A percentile compares a stretch with the other conserved stretches of the same genome.
These are phyloP conservation scores for Aethina tumida DNA, from an alignment of 1,140 invertebrate species.

Conservation along the genomic window DNA sequence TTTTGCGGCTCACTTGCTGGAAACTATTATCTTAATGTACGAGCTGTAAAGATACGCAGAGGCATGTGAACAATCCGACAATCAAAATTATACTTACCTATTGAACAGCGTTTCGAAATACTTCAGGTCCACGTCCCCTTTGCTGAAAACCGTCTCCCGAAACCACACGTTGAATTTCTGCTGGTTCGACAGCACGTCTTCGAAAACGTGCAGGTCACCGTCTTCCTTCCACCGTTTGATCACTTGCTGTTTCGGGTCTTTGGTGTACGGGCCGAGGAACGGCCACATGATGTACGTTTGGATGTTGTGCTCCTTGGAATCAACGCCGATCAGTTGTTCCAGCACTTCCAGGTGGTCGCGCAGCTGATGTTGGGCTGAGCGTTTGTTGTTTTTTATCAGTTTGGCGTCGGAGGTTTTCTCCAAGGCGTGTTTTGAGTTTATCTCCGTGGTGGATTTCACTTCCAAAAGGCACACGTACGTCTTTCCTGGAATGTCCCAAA, in stretches of 20 bases:
- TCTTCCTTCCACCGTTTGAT: conserved; percentile 31
- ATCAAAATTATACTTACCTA: conserved; percentile 20
- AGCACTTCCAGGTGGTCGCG: conserved; percentile 33
- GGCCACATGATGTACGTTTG: conserved; percentile 33
- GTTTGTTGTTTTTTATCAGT: conserved; percentile 34
- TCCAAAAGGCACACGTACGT: conserved; percentile 27
- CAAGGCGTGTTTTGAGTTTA: conserved; percentile 15
- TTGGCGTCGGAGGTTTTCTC: conserved; percentile 27
- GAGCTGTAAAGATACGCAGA: no score
- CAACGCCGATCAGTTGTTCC: conserved; percentile 11
- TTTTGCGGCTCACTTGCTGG: background rate
- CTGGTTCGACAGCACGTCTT: conserved; percentile 25
- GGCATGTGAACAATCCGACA: no score
- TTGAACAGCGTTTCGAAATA: conserved; percentile 22
- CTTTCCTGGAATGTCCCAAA: conserved; percentile 28
- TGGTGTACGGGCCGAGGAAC: conserved; percentile 27
- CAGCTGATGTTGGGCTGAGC: conserved; percentile 34
- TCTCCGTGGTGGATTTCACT: conserved; percentile 32
- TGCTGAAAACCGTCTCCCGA: conserved; percentile 17
- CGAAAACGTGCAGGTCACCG: conserved; percentile 29
- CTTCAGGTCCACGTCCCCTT: conserved; percentile 14
- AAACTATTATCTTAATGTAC: background rate
- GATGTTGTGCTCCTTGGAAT: conserved; percentile 14
- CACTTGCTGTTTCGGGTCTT: conserved; percentile 26
- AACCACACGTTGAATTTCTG: conserved; percentile 31